Percentiles rank a stretch among this genome's conserved stretches.
Evolutionary conservation across 2,888 invertebrate genomes (phyloP).

Genomic region (Ophonus ardosiacus): DNA sequence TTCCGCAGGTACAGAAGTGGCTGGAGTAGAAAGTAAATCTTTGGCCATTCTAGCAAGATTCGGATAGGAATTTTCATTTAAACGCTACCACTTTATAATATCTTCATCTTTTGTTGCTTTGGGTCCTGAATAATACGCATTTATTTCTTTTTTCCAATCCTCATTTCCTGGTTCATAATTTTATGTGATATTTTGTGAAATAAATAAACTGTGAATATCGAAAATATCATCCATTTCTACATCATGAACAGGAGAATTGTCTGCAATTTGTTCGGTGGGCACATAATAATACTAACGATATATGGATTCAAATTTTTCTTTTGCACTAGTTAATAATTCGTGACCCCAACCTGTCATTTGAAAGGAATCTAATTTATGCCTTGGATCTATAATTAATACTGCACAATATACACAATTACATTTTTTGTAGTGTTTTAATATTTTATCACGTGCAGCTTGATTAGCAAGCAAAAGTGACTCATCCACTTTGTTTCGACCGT

Average conservation of each 20-base stretch:
- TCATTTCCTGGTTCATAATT: not conserved
- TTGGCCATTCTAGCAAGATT: conserved; percentile 65
- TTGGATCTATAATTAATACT: conserved; percentile 67
- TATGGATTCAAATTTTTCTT: conserved; percentile 58
- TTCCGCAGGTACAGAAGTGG: conserved; percentile 65
- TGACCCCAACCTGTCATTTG: not conserved
- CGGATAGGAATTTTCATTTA: conserved; percentile 57
- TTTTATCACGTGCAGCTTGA: conserved; percentile 67
- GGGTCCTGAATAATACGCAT: not conserved
- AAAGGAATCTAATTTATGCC: conserved; percentile 65
- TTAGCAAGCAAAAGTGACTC: conserved; percentile 65
- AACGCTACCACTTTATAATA: not conserved
- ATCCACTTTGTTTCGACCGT: conserved; percentile 65
- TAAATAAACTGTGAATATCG: not conserved
- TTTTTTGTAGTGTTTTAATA: conserved; percentile 67
- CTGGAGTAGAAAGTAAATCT: conserved; percentile 64
- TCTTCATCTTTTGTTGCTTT: not conserved
- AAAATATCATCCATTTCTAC: not conserved
- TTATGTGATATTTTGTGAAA: not conserved
- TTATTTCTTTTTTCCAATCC: not conserved
- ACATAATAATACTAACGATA: conserved; percentile 37
- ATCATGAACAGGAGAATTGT: not conserved
- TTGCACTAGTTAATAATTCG: conserved; percentile 47
- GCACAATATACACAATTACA: conserved; percentile 68
- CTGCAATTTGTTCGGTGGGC: too few species aligned